Conservation (phyloP, 2,113 vertebrate genomes). For the Apodemus speciosus region DNA sequence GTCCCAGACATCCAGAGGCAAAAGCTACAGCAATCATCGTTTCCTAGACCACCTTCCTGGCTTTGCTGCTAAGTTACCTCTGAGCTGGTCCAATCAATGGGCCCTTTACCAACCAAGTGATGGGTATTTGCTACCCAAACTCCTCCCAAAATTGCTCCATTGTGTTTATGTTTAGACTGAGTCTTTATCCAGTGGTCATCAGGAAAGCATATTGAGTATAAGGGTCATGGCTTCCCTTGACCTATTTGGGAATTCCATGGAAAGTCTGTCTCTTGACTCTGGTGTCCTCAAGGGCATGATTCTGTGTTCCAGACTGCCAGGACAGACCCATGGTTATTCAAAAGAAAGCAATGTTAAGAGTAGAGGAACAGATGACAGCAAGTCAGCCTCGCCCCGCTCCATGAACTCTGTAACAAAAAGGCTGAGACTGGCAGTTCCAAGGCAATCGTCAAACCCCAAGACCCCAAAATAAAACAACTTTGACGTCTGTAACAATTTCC, state of each 20-base stretch:
- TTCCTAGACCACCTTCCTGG: background rate
- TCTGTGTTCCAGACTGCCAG: background rate
- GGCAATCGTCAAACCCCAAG: slow-evolving; percentile 25
- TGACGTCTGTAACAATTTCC: slow-evolving; percentile 64
- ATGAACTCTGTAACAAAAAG: background rate
- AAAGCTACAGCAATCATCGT: background rate
- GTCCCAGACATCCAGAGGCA: rapidly evolving
- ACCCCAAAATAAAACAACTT: slow-evolving; percentile 33
- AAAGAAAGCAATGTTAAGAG: slow-evolving; percentile 2
- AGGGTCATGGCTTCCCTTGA: background rate
- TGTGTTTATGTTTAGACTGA: background rate
- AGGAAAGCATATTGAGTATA: background rate
- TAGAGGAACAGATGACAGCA: background rate
- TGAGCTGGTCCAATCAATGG: background rate
- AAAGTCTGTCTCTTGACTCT: background rate
- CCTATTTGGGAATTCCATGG: background rate
- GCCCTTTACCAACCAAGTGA: background rate
- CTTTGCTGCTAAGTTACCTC: background rate
- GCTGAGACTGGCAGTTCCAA: slow-evolving; percentile 44
- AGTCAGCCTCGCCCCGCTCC: background rate
- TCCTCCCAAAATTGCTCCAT: background rate
- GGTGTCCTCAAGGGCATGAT: background rate
- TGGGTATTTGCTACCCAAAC: background rate
- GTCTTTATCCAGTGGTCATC: background rate
- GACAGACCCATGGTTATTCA: background rate